A percentile compares a stretch with the other conserved stretches of the same genome.
These are phyloP conservation scores for Bombus waltoni DNA, from an alignment of 1,140 invertebrate species.

Conservation along the genomic window DNA sequence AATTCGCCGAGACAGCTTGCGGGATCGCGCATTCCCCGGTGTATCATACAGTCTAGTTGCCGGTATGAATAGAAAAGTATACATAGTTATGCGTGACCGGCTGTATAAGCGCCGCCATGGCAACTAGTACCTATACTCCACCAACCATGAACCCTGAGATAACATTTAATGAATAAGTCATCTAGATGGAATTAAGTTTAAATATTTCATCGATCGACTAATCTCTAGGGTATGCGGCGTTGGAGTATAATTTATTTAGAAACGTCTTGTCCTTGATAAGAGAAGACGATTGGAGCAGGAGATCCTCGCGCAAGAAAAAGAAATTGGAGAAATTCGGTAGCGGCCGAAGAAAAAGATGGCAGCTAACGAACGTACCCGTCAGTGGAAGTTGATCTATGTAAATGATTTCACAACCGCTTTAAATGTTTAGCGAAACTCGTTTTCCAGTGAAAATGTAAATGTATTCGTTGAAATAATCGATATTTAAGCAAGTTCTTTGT, in stretches of 20 bases:
- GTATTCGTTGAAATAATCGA: slow-evolving; percentile 2
- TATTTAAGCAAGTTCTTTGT: not conserved
- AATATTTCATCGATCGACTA: slow-evolving; percentile 69
- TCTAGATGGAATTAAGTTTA: slow-evolving; percentile 70
- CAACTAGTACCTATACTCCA: not conserved
- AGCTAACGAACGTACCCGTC: not conserved
- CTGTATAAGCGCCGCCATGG: not conserved
- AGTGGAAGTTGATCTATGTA: slow-evolving; percentile 22
- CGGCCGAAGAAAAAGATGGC: not conserved
- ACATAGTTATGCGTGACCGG: slow-evolving; percentile 3
- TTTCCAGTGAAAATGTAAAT: not conserved
- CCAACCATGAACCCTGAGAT: slow-evolving; percentile 34
- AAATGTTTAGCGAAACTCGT: slow-evolving; percentile 1
- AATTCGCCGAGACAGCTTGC: slow-evolving; percentile 14
- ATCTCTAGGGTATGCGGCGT: slow-evolving; percentile 51
- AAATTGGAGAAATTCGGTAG: not conserved
- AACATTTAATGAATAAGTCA: slow-evolving; percentile 67
- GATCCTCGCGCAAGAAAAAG: not conserved
- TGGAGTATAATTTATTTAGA: slow-evolving; percentile 53
- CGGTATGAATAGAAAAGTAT: slow-evolving; percentile 20
- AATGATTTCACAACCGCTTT: slow-evolving; percentile 18
- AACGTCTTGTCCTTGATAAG: not conserved
- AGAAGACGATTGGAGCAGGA: not conserved
- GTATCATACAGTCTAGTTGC: slow-evolving; percentile 29
- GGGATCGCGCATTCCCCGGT: not conserved